phyloP scores from a whole-genome alignment of 2,113 vertebrate species.

The Heterochromis multidens region DNA sequence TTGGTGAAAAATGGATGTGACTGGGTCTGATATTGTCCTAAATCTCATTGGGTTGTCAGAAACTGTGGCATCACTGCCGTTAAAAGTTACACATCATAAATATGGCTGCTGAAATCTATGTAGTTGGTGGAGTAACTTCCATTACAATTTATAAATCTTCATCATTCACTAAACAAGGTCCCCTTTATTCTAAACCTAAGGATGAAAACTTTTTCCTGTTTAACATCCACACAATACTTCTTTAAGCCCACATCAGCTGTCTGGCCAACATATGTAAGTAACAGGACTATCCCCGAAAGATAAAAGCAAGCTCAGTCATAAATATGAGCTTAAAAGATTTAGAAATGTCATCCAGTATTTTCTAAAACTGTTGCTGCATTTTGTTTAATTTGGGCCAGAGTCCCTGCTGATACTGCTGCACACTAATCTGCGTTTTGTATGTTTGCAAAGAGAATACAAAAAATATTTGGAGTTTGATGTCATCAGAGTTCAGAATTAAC shows the following conservation, averaged over 20 bases:
- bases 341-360: conserved; percentile 20
- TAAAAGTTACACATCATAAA: background rate
- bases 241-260: conserved; percentile 12
- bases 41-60: background rate
- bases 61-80: background rate
- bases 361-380: background rate
- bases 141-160: background rate
- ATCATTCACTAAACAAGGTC: background rate
- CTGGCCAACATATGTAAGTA: background rate
- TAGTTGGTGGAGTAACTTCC: background rate
- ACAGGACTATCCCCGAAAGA: background rate
- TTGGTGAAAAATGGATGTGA: background rate
- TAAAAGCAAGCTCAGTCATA: conserved; percentile 6
- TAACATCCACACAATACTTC: conserved; percentile 5
- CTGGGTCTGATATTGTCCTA: background rate
- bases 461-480: conserved; percentile 10
- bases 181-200: background rate
- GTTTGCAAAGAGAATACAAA: conserved; percentile 28
- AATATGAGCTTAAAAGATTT: conserved; percentile 15
- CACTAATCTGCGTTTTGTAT: conserved; percentile 17
- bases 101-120: background rate
- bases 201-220: background rate
- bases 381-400: conserved; percentile 11
- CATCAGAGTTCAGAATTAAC: conserved; percentile 5
- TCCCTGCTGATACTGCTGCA: conserved; percentile 6